phyloP scores from a whole-genome alignment of 2,113 vertebrate species.

The Cryptomyrus ogoouensis region DNA sequence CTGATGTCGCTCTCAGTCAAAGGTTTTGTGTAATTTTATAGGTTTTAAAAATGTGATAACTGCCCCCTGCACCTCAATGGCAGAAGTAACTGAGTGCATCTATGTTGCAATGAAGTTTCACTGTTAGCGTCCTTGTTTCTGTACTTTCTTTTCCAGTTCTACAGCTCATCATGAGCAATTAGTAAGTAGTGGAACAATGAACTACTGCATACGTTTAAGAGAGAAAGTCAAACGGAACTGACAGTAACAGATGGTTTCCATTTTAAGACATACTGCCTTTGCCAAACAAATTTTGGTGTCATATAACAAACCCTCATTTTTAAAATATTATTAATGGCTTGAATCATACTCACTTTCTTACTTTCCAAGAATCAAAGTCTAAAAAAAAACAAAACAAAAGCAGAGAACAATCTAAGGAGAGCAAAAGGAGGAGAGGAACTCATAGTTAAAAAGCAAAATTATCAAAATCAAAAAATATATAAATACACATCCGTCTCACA shows the following conservation, averaged over 20 bases:
- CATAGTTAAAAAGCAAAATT: not conserved
- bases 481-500: not conserved
- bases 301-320: not conserved
- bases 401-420: not conserved
- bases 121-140: not conserved
- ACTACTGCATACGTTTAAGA: not conserved
- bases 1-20: not conserved
- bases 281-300: not conserved
- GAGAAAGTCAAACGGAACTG: not conserved
- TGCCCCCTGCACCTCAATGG: not conserved
- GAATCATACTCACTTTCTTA: not conserved
- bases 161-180: not conserved
- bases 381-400: not conserved
- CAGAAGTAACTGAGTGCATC: not conserved
- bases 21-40: not conserved
- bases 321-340: not conserved
- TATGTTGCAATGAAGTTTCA: not conserved
- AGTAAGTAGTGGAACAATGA: not conserved
- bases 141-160: not conserved
- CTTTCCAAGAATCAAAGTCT: not conserved
- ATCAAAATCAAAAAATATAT: not conserved
- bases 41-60: not conserved
- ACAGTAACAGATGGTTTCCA: not conserved
- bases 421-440: not conserved
- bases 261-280: not conserved